Base-by-base conservation (phyloP, 2,113 vertebrate genomes). In the Cavia aperea region DNA sequence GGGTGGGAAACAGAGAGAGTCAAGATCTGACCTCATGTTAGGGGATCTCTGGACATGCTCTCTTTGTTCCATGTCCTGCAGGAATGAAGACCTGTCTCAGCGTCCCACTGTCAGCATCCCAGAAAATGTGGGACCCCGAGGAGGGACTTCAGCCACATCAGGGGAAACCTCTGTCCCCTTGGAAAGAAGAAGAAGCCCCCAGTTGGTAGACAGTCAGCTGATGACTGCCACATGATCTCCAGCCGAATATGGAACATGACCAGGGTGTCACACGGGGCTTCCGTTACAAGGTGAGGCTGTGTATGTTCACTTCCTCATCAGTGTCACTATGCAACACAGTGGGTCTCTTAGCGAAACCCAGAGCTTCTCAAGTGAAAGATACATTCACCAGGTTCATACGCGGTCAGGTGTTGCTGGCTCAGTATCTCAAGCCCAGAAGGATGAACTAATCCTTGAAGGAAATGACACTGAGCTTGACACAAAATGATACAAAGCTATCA, bases 31-130 rank as follows among this genome's bases (percentile, higher is more conserved):
- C 36, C 39, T 83, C n/a, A 86, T 72, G 43, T 91, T 88, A 66
- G 70, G 39, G 72, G 4, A 24, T 24, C 39, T 46, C 36, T n/a
- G 36, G 36, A 70, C 8, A 7, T 8, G 21, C 68, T 70, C 68
- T 78, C 75, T 51, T 33, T 78, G 46, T 46, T 13, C 3, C 12
- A 31, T 29, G 26, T 78, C 43, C 46, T 51, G 26, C 6, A 13
- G 99, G 99, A 97, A 99, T 99, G 99, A 99, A 99, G 99, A 99
- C 99, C 98, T 99, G 99, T 98, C 99, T 99, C 97, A 99, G 99
- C 97, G 98, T 96, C 99, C 99, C 98, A 99, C 98, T 14, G 99
- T 99, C 90, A 99, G 99, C 98, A 99, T 99, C 96, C 99, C 99
- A 36, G 97, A 98, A 88, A 98, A 98, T 19, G 21, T 12, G 21